These are phyloP conservation scores for Eulemur macaco DNA, from an alignment of 2,113 vertebrate species.

Conservation along the genomic window DNA sequence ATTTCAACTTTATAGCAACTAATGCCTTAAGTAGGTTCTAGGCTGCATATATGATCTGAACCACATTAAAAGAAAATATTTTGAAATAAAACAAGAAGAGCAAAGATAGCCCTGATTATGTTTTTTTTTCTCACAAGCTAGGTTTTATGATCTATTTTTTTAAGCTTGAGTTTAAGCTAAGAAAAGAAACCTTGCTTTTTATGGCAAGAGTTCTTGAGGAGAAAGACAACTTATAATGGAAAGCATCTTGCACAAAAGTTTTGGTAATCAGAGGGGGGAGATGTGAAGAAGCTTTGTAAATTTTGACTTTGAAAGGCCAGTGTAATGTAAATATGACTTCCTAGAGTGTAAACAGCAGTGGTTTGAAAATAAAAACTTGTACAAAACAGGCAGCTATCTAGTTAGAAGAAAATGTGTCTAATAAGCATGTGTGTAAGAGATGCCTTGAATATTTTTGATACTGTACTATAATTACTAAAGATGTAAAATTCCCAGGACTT, in stretches of 20 bases:
- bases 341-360: conserved; percentile 65
- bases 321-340: conserved; percentile 71
- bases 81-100: conserved; percentile 66
- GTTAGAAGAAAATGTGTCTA: conserved; percentile 44
- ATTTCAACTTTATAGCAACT: neutral
- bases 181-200: conserved; percentile 78
- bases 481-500: conserved; percentile 48
- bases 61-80: conserved; percentile 67
- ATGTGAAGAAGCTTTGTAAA: conserved; percentile 50
- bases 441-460: conserved; percentile 52
- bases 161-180: conserved; percentile 69
- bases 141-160: conserved; percentile 65
- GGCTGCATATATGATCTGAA: conserved; percentile 21
- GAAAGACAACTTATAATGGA: conserved; percentile 73
- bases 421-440: conserved; percentile 26
- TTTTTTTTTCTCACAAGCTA: conserved; percentile 41
- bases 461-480: conserved; percentile 1
- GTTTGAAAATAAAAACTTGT: conserved; percentile 71
- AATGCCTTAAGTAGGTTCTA: neutral
- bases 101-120: conserved; percentile 28
- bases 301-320: conserved; percentile 70
- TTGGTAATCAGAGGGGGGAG: conserved; percentile 53
- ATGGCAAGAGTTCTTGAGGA: conserved; percentile 73
- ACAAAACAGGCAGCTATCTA: neutral
- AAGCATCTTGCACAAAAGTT: conserved; percentile 76